Conservation (phyloP, 2,888 invertebrate genomes). For the Sesamia inferens region DNA sequence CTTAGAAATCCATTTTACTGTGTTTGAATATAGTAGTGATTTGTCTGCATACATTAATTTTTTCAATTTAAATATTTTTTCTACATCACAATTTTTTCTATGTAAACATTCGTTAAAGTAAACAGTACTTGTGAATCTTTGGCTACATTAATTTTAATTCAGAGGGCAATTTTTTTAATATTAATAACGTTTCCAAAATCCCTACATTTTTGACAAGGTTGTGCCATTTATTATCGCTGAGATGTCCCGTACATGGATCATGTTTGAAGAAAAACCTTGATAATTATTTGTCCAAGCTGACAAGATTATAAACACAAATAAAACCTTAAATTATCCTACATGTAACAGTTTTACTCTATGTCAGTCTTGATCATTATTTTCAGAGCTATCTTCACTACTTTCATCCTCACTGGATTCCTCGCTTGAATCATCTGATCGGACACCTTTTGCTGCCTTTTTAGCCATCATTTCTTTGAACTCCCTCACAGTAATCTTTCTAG, state of each 20-base stretch:
- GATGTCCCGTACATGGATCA: background rate
- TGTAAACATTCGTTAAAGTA: slow-evolving; percentile 22
- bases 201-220: no score
- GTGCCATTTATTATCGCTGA: no score
- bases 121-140: slow-evolving; percentile 33
- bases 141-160: background rate
- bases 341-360: slow-evolving; percentile 1
- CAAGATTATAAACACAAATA: background rate
- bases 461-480: slow-evolving; percentile 92
- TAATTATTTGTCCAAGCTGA: background rate
- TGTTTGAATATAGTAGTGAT: background rate
- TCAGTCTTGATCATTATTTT: slow-evolving; percentile 78
- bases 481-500: slow-evolving; percentile 92
- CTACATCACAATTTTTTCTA: no score
- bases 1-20: background rate
- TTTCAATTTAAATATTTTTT: background rate
- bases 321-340: slow-evolving; percentile 18
- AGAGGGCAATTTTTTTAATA: no score
- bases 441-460: slow-evolving; percentile 84
- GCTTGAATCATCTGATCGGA: slow-evolving; percentile 77
- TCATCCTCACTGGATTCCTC: slow-evolving; percentile 82
- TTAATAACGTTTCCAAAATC: no score
- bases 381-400: slow-evolving; percentile 78
- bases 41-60: background rate
- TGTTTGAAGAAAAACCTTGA: background rate